Percentiles rank a stretch among this genome's conserved stretches.
Evolutionary conservation across 2,888 invertebrate genomes (phyloP).

Genomic region (Agrotis exclamationis): DNA sequence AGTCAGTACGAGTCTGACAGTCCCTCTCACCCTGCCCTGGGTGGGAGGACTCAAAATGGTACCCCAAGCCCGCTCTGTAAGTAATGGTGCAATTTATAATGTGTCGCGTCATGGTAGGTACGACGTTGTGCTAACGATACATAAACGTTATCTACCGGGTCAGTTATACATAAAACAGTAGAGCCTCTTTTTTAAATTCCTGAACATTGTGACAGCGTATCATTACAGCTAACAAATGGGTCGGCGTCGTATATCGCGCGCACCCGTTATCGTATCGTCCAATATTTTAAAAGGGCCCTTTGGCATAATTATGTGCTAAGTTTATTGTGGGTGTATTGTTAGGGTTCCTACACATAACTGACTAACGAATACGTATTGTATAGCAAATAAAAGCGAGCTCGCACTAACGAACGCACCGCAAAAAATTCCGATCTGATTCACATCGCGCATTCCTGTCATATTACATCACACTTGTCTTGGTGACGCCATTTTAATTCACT

Average conservation of each 20-base stretch:
- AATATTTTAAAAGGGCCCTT: neutral
- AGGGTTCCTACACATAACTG: too few relatives aligned
- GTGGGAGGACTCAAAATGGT: too few relatives aligned
- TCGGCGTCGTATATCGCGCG: conserved; percentile 7
- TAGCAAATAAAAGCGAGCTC: too few relatives aligned
- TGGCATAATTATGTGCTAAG: neutral
- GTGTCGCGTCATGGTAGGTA: neutral
- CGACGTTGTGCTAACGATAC: conserved; percentile 2
- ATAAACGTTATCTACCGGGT: conserved; percentile 1
- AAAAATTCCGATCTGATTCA: too few relatives aligned
- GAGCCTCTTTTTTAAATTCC: conserved; percentile 27
- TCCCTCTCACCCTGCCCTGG: too few relatives aligned
- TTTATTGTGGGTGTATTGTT: neutral
- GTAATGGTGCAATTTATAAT: conserved; percentile 14
- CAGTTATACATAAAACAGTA: conserved; percentile 6
- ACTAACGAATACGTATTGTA: too few relatives aligned
- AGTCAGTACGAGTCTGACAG: too few relatives aligned
- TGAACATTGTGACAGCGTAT: conserved; percentile 15
- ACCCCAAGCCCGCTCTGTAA: neutral
- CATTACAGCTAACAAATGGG: conserved; percentile 24
- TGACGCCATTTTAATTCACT: too few relatives aligned
- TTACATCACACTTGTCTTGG: too few relatives aligned
- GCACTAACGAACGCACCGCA: too few relatives aligned
- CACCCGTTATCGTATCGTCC: conserved; percentile 9
- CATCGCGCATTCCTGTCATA: too few relatives aligned